Evolutionary conservation across 2,888 invertebrate genomes (phyloP).

Genomic region (Dicyrtoma fusca): DNA sequence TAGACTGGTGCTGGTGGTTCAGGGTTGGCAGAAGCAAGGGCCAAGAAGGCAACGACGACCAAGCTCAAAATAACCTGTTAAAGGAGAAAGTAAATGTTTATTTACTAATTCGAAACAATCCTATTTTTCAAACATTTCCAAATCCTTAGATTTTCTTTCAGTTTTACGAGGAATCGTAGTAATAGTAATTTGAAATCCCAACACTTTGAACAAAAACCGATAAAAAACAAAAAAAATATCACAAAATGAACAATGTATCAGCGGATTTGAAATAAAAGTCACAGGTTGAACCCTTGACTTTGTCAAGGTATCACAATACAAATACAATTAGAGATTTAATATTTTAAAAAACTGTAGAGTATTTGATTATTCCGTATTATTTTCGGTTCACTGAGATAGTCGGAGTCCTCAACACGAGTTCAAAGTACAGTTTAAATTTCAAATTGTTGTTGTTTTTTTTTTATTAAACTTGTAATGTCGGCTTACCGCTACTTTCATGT

Average conservation of each 20-base stretch:
- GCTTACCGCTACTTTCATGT: conserved; percentile 37
- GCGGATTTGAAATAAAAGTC: not conserved
- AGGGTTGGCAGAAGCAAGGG: conserved; percentile 4
- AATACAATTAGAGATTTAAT: not conserved
- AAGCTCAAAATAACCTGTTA: conserved; percentile 23
- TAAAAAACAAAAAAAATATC: not conserved
- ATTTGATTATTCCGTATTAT: too few species aligned
- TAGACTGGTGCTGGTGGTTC: conserved; percentile 30
- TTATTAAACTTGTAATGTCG: not conserved
- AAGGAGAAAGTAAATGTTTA: conserved; percentile 9
- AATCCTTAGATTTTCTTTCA: too few species aligned
- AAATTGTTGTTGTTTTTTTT: not conserved
- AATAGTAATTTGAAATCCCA: too few species aligned
- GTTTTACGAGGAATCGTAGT: not conserved
- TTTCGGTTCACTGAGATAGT: not conserved
- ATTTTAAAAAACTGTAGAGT: not conserved
- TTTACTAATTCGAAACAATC: too few species aligned
- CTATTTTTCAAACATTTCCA: not conserved
- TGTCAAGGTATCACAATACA: not conserved
- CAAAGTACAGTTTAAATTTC: not conserved
- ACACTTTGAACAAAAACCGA: not conserved
- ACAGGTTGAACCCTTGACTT: not conserved
- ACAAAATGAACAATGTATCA: too few species aligned
- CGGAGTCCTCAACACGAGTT: not conserved
- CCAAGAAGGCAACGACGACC: conserved; percentile 32